Conservation (phyloP, 2,113 vertebrate species). For the Reinhardtius hippoglossoides region DNA sequence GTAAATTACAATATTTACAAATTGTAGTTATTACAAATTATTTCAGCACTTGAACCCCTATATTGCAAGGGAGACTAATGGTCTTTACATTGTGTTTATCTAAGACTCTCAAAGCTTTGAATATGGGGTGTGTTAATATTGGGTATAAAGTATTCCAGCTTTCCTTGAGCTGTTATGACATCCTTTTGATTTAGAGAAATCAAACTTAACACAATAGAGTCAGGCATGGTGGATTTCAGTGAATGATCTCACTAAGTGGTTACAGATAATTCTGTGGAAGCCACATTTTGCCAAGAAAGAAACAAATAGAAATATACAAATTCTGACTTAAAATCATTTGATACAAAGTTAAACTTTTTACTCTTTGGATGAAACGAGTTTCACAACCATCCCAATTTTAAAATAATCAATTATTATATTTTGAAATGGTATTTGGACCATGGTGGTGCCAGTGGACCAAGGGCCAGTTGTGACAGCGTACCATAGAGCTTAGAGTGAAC, state of each 20-base stretch:
- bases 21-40: neutral
- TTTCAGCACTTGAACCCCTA: neutral
- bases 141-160: neutral
- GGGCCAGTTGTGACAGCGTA: too few species aligned
- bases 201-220: neutral
- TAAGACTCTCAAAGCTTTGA: conserved; percentile 1
- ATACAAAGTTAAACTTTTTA: too few species aligned
- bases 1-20: neutral
- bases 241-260: neutral
- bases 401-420: neutral
- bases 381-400: neutral
- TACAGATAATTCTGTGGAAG: neutral
- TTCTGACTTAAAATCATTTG: too few species aligned
- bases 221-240: neutral
- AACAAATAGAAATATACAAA: neutral
- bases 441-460: too few species aligned
- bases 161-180: conserved; percentile 6
- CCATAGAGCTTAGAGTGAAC: too few species aligned
- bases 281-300: neutral
- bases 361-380: neutral
- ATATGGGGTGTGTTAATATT: neutral
- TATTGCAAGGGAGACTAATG: neutral
- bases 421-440: neutral
- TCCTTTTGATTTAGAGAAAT: neutral
- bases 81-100: conserved; percentile 3